Base-by-base conservation (phyloP, 2,113 vertebrate species). In the Oostethus manadensis region DNA sequence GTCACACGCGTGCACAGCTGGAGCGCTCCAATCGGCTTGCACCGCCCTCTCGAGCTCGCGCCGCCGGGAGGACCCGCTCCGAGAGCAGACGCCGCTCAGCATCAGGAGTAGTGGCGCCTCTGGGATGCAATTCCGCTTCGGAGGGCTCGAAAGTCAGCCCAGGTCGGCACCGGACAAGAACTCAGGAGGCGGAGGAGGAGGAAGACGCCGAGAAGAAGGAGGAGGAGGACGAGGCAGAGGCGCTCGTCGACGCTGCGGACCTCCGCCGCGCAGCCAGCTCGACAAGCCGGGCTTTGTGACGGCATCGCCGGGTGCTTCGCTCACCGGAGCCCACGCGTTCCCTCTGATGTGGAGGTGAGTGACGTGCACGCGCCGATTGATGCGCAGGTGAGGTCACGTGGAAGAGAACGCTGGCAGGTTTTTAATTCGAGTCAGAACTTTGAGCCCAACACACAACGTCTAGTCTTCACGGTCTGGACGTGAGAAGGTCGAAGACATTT, bases 1-100 rank as follows among this genome's bases (percentile, higher is more conserved):
- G 26, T 10, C 10, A 40, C 33, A 38, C 18, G 33, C 53, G 53
- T 38, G 53, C 53, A 55, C 53, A 55, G 33, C 29, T 55, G 53
- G 53, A 55, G 33, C 53, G n/a, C 51, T 10, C 53, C 53, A 55
- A 55, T 55, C 33, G 38, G 53, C 53, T 55, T 21, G 53, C 53
- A 20, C 53, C 33, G 53, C 53, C 53, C 33, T 55, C 53, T 35
- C 35, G 35, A 55, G 53, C 53, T 40, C 53, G n/a, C 11, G 53
- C 33, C 53, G 53, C 53, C 53, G 53, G 23, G 23, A 55, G 33
- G 35, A 18, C 33, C 51, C 51, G 51, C 51, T 54, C 51, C 51
- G 9, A 35, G n/a, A 55, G 53, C 53, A 55, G 33, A 40, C 53
- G 9, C 33, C 53, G 33, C 53, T 21, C 53, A 8, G 35, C 38